Conservation (phyloP, 35 echinoderm and acorn worm genomes). For the Holothuria glaberrima region DNA sequence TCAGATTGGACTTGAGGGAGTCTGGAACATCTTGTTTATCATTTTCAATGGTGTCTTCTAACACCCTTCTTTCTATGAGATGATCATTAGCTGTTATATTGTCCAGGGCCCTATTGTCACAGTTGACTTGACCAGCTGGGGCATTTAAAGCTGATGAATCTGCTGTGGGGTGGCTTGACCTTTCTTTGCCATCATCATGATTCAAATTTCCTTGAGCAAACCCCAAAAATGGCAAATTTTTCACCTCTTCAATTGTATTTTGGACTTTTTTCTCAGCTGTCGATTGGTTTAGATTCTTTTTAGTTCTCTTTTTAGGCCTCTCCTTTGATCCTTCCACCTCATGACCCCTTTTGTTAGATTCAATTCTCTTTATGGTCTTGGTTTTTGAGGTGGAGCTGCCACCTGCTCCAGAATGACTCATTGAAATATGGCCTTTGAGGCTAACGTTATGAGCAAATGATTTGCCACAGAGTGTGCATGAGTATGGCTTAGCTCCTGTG, state of each 20-base stretch:
- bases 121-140: background rate
- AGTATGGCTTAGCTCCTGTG: slow-evolving; percentile 90
- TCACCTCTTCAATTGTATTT: background rate
- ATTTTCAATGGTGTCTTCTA: background rate
- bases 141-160: too few species aligned
- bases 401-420: background rate
- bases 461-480: slow-evolving; percentile 76
- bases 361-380: background rate
- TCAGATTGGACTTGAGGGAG: slow-evolving; percentile 2
- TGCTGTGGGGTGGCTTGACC: background rate
- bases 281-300: background rate
- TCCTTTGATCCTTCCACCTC: background rate
- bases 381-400: background rate
- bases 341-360: background rate
- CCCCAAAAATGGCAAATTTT: background rate
- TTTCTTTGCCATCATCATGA: background rate
- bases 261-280: background rate
- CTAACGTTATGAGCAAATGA: slow-evolving; percentile 91
- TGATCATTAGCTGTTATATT: background rate
- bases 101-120: background rate
- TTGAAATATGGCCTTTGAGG: slow-evolving; percentile 75
- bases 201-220: background rate
- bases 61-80: background rate
- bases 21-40: background rate
- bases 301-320: background rate